Evolutionary conservation across 2,888 invertebrate species (phyloP), one percentile per base, ranked within the genome.

Genomic region (Caenorhabditis uteleia): DNA sequence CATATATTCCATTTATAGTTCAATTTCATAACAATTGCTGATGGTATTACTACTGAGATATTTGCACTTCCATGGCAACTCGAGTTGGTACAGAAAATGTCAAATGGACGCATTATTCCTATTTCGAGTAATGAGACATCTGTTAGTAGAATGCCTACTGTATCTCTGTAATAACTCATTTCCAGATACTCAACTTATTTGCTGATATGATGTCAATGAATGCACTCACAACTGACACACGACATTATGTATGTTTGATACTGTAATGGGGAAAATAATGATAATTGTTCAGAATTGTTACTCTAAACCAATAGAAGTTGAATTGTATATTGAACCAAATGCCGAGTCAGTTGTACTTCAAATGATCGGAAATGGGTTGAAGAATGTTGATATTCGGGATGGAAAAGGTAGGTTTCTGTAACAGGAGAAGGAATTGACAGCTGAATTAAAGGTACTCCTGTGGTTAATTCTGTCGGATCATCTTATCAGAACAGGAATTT

Each of bases 71-170:
- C 55, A 31, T 33, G 25, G 3, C 44, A 61, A 31, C 18, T 61
- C n/a, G 60, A 61, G 40, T 25, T 61, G 25, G 29, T 55, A 31
- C 54, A 46, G 16, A 54, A 50, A 40, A 55, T 50, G 50, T 42
- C 49, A 18, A 61, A 55, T 16, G 60, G 60, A 16, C 27, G 60
- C 20, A n/a, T 55, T 8, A 55, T 61, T 36, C 60, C 60, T 12
- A 8, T 61, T 4, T 10, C n/a, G 8, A 44, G 40, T 12, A 4
- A 18, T 7, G 57, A 58, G 21, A 20, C 31, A 5, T 27, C 50
- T 3, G 53, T 53, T 45, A 53, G 36, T 2, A 4, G 7, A 5
- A 14, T 39, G 7, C n/a, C 12, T 4, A 25, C 18, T 12, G 6
- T n/a, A n/a, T n/a, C n/a, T n/a, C n/a, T n/a, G n/a, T n/a, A n/a